These are phyloP conservation scores for Solenopsis fugax DNA, from an alignment of 1,140 invertebrate genomes.

Conservation along the genomic window DNA sequence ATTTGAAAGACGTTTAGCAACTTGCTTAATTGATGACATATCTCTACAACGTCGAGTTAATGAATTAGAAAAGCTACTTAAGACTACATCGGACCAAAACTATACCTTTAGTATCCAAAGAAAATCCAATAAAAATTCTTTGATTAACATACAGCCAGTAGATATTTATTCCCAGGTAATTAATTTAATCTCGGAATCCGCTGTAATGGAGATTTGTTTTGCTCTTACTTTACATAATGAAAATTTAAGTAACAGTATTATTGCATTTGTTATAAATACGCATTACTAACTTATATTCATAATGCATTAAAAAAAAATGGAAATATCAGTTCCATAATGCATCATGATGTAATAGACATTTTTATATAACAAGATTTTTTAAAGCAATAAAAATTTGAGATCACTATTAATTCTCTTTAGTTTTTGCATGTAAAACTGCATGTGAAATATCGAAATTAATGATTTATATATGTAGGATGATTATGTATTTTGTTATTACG, in stretches of 20 bases:
- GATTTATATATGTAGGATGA: not conserved
- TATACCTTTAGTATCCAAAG: not conserved
- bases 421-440: not conserved
- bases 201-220: not conserved
- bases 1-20: constrained; percentile 71
- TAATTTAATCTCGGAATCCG: constrained; percentile 4
- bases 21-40: constrained; percentile 69
- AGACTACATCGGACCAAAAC: not conserved
- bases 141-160: not conserved
- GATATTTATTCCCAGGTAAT: not conserved
- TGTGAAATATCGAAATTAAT: not conserved
- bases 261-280: too few relatives aligned
- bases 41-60: constrained; percentile 60
- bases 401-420: not conserved
- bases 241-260: not conserved
- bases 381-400: not conserved
- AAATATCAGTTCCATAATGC: not conserved
- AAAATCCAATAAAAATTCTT: not conserved
- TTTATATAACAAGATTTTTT: not conserved
- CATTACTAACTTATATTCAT: not conserved
- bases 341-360: not conserved
- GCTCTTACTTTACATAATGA: not conserved
- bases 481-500: not conserved
- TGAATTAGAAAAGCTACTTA: constrained; percentile 53
- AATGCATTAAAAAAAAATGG: not conserved